Evolutionary conservation across 1,140 invertebrate genomes (phyloP).

Genomic region (Leptonema lineaticorne): DNA sequence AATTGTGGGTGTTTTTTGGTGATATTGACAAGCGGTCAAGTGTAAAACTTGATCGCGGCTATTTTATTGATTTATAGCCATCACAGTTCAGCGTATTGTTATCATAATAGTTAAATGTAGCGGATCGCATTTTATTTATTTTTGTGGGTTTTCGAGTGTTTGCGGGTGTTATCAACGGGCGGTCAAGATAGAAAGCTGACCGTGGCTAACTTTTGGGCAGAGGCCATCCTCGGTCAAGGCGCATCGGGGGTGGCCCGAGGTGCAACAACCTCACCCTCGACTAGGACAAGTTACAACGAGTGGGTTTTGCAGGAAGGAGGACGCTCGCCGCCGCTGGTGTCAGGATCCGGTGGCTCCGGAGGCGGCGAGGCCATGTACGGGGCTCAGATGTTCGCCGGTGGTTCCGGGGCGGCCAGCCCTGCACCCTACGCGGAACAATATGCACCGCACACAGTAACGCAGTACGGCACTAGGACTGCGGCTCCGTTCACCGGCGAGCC

Average conservation of each 20-base stretch:
- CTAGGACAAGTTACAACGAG: constrained; percentile 53
- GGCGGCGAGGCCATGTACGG: constrained; percentile 53
- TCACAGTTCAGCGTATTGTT: too few relatives aligned
- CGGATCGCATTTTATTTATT: neutral
- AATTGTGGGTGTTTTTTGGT: neutral
- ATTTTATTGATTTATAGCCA: neutral
- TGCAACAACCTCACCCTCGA: constrained; percentile 48
- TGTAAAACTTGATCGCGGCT: too few relatives aligned
- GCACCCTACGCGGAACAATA: constrained; percentile 52
- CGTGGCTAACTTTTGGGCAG: constrained; percentile 40
- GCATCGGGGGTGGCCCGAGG: constrained; percentile 39
- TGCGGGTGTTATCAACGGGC: neutral
- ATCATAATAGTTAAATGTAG: neutral
- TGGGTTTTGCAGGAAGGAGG: constrained; percentile 53
- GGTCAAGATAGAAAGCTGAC: constrained; percentile 10
- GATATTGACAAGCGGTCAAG: neutral
- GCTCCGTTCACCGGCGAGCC: constrained; percentile 49
- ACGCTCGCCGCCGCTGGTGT: constrained; percentile 54
- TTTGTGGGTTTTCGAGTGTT: neutral
- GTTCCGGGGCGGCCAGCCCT: constrained; percentile 53
- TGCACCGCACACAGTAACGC: constrained; percentile 44
- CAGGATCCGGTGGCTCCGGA: constrained; percentile 50
- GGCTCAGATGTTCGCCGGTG: constrained; percentile 53
- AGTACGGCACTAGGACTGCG: constrained; percentile 32
- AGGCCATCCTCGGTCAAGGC: constrained; percentile 36